Base-by-base conservation (phyloP, 2,888 invertebrate genomes). In the Megalurothrips usitatus region DNA sequence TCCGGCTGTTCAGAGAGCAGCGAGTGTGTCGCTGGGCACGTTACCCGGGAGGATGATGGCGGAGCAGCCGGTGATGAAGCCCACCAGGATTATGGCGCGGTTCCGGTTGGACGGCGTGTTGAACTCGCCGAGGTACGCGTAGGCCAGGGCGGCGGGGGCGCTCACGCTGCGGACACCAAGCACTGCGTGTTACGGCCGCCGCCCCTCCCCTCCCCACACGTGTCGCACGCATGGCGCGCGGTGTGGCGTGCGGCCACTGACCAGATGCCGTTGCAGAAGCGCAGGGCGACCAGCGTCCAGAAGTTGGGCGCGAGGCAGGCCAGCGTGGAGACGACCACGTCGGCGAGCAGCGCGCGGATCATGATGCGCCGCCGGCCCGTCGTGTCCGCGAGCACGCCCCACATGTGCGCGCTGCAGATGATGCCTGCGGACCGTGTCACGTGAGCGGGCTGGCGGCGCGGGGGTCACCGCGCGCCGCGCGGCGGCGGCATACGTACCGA, bases 91-190 rank as follows among this genome's bases (percentile, higher is more conserved):
- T 0, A 90, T 89, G 87, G 89, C 89, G 83, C 88, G 89, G 85
- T 89, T 89, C 78, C 89, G 85, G 83, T 89, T 88, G 0, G 87
- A 85, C 1, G 88, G 84, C 83, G 88, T 88, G 83, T 89, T 89
- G 85, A 91, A 91, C 84, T 91, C 91, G 6, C 91, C 91, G 6
- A 91, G 86, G 84, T 90, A 89, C 0, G 91, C 91, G 85, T 91
- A 91, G 8, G 89, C 89, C 14, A 91, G 90, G 0, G 91, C 90
- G 79, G 91, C 87, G 12, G 89, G 87, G 19, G 89, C 89, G 12
- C 87, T 86, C 81, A 87, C 84, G 80, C 87, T 87, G 80, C 3
- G 83, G 82, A 81, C 52, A 19, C 52, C 1, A 52, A 3, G 52
- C 52, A 52, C 49, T 6, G 52, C 10, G 52, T 19, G 12, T 52